Percentiles rank a stretch among this genome's conserved stretches.
phyloP scores from a whole-genome alignment of 1,140 invertebrate species.

The Tribolium castaneum region DNA sequence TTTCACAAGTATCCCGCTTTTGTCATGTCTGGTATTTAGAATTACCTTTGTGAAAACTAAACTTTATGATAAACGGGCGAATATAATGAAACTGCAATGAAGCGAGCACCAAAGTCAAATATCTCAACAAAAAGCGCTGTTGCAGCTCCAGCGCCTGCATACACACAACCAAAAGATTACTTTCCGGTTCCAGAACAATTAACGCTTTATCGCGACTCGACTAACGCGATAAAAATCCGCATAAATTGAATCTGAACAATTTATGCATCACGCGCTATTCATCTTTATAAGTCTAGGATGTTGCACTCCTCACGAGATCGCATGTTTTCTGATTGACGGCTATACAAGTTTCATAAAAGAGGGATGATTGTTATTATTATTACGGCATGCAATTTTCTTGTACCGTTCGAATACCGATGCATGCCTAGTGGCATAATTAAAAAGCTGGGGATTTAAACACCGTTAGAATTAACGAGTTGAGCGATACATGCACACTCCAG shows the following conservation, averaged over 20 bases:
- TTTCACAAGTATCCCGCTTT: not conserved
- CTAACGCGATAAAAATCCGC: not conserved
- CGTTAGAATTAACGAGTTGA: not conserved
- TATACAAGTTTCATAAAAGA: slow-evolving; percentile 32
- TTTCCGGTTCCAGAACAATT: too few relatives aligned
- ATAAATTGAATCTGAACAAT: not conserved
- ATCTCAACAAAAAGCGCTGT: not conserved
- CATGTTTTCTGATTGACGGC: slow-evolving; percentile 37
- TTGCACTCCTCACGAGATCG: slow-evolving; percentile 36
- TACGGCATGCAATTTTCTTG: slow-evolving; percentile 19
- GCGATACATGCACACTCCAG: not conserved
- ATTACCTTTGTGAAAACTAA: not conserved
- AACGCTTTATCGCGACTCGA: too few relatives aligned
- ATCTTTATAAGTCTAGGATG: slow-evolving; percentile 8
- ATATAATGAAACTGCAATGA: slow-evolving; percentile 20
- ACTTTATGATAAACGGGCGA: slow-evolving; percentile 19
- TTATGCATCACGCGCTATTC: not conserved
- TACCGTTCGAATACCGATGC: slow-evolving; percentile 15
- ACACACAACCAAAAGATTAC: not conserved
- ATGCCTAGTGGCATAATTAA: slow-evolving; percentile 14
- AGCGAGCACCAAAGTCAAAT: not conserved
- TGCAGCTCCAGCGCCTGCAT: not conserved
- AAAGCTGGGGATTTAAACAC: not conserved
- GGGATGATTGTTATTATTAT: slow-evolving; percentile 35
- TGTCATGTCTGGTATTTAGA: not conserved